Evolutionary conservation across 2,888 invertebrate species (phyloP).

Genomic region (Cordilura impudica): DNA sequence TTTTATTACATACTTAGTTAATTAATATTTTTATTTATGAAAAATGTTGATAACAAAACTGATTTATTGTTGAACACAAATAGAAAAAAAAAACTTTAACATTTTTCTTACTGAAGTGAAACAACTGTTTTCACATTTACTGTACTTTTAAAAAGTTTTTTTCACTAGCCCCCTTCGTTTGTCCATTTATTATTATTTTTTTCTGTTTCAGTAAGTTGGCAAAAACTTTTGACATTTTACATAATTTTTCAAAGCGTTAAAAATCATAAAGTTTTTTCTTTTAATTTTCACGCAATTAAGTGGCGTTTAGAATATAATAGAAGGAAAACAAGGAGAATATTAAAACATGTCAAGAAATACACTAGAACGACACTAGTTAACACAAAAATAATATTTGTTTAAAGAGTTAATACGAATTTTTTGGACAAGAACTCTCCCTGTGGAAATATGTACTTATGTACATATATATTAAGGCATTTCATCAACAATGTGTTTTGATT

Average conservation of each 20-base stretch:
- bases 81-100: constrained; percentile 22
- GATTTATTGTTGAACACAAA: constrained; percentile 39
- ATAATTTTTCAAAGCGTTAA: constrained; percentile 44
- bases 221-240: constrained; percentile 47
- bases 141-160: constrained; percentile 13
- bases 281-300: constrained; percentile 52
- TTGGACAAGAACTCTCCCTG: too few species aligned
- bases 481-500: too few species aligned
- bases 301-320: constrained; percentile 52
- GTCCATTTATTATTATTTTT: neutral
- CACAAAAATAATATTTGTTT: too few species aligned
- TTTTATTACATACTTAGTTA: constrained; percentile 52
- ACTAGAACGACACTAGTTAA: too few species aligned
- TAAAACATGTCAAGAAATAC: too few species aligned
- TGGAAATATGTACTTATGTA: too few species aligned
- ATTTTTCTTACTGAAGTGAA: constrained; percentile 45
- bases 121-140: constrained; percentile 34
- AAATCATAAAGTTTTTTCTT: constrained; percentile 18
- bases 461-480: too few species aligned
- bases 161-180: neutral
- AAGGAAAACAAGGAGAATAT: neutral
- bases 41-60: constrained; percentile 36
- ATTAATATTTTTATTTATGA: constrained; percentile 52
- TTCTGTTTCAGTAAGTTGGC: constrained; percentile 1
- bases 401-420: too few species aligned